phyloP scores from a whole-genome alignment of 2,888 invertebrate species.

The Diarsia mendica region DNA sequence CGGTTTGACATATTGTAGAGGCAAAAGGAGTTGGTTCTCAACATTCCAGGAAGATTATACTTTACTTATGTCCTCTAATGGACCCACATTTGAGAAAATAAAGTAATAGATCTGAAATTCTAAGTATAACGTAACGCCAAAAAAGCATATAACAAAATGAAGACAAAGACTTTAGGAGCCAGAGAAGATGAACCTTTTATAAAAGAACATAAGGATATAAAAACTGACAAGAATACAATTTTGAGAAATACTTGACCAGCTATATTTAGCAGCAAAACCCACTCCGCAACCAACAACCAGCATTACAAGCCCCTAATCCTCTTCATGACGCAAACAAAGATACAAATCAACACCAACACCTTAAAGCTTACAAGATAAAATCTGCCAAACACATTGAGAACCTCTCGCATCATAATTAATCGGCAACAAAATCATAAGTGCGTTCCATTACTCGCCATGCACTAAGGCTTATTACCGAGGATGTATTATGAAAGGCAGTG shows the following conservation, averaged over 20 bases:
- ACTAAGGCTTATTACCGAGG: slow-evolving; percentile 60
- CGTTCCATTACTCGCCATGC: slow-evolving; percentile 58
- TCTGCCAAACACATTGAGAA: slow-evolving; percentile 46
- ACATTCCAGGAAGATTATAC: slow-evolving; percentile 11
- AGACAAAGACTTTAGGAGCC: not conserved
- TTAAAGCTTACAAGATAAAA: slow-evolving; percentile 38
- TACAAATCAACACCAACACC: slow-evolving; percentile 33
- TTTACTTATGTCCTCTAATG: not conserved
- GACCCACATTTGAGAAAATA: not conserved
- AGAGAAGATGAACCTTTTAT: not conserved
- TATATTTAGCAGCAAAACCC: not conserved
- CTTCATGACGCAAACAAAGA: slow-evolving; percentile 11
- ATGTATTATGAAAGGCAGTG: slow-evolving; percentile 65
- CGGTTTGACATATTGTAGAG: slow-evolving; percentile 48
- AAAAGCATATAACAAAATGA: not conserved
- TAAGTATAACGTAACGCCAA: not conserved
- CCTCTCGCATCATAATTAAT: slow-evolving; percentile 59
- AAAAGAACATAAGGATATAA: not conserved
- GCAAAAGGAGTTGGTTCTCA: slow-evolving; percentile 36
- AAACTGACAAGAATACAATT: not conserved
- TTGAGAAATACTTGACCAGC: not conserved
- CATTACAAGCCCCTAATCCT: slow-evolving; percentile 2
- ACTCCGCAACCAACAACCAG: not conserved
- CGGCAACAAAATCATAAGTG: slow-evolving; percentile 60
- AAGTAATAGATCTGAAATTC: not conserved